Conservation (phyloP, 2,113 vertebrate species). For the Aegotheles bennettii region DNA sequence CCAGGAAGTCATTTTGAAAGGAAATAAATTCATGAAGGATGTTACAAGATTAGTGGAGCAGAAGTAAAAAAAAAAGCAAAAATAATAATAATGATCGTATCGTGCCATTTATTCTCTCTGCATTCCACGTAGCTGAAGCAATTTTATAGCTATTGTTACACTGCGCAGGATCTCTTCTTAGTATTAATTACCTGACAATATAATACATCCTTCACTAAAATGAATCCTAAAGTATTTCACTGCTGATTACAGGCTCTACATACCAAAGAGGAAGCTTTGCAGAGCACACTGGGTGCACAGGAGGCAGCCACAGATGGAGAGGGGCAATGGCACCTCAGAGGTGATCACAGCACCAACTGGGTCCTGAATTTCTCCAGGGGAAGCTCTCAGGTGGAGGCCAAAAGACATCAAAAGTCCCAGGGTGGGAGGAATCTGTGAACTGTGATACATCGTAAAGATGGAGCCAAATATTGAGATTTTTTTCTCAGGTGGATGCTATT, state of each 20-base stretch:
- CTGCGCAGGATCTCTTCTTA: neutral
- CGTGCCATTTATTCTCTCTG: slow-evolving; percentile 16
- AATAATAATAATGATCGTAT: neutral
- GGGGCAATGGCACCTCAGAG: neutral
- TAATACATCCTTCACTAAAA: neutral
- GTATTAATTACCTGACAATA: neutral
- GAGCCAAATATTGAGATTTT: accelerated
- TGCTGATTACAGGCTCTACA: neutral
- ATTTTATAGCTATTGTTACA: slow-evolving; percentile 34
- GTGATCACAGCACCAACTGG: neutral
- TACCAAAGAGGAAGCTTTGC: neutral
- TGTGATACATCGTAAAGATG: neutral
- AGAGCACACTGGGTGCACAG: neutral
- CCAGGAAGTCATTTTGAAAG: slow-evolving; percentile 40
- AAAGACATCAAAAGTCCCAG: neutral
- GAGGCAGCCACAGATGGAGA: neutral
- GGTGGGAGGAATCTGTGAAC: neutral
- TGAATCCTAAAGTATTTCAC: neutral
- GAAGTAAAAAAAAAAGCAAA: neutral
- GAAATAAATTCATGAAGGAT: slow-evolving; percentile 35
- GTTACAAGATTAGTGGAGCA: slow-evolving; percentile 25
- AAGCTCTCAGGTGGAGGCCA: neutral
- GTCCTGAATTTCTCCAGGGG: neutral
- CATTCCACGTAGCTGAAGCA: slow-evolving; percentile 9
- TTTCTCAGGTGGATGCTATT: neutral